These are phyloP conservation scores for Lepidonotus clava DNA, from an alignment of 2,888 invertebrate genomes.

Conservation along the genomic window DNA sequence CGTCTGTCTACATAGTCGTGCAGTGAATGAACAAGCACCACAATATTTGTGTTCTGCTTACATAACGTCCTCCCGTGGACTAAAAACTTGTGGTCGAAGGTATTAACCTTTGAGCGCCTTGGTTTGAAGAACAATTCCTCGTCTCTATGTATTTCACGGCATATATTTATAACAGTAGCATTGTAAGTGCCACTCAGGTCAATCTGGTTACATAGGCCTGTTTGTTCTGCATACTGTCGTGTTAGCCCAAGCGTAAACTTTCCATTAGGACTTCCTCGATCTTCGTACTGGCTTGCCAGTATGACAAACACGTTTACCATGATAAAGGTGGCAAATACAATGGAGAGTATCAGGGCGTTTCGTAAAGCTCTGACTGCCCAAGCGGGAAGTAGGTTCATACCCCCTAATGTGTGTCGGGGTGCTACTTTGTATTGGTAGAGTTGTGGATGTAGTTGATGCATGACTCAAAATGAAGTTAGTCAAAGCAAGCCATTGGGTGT, in stretches of 20 bases:
- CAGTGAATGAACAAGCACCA: constrained; percentile 79
- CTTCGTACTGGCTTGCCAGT: neutral
- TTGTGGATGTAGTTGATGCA: too few relatives aligned
- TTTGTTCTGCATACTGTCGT: neutral
- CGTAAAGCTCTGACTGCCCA: neutral
- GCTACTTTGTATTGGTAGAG: too few relatives aligned
- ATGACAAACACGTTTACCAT: neutral
- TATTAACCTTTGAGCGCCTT: neutral
- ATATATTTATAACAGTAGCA: neutral
- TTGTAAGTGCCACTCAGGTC: neutral
- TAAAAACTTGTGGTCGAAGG: constrained; percentile 31
- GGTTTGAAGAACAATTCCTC: neutral
- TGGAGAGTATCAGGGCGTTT: neutral
- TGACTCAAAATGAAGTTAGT: too few relatives aligned
- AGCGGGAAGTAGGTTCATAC: too few relatives aligned
- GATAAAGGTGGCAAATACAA: neutral
- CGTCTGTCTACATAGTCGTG: constrained; percentile 83
- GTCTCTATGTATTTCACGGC: neutral
- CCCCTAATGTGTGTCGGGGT: too few relatives aligned
- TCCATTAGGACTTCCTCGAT: neutral
- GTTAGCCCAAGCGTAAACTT: neutral
- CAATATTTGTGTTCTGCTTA: constrained; percentile 50
- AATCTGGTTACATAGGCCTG: neutral
- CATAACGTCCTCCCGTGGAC: constrained; percentile 55
- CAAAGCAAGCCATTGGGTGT: too few relatives aligned